Base-by-base conservation (phyloP, 2,113 vertebrate species). In the Zapus hudsonius region DNA sequence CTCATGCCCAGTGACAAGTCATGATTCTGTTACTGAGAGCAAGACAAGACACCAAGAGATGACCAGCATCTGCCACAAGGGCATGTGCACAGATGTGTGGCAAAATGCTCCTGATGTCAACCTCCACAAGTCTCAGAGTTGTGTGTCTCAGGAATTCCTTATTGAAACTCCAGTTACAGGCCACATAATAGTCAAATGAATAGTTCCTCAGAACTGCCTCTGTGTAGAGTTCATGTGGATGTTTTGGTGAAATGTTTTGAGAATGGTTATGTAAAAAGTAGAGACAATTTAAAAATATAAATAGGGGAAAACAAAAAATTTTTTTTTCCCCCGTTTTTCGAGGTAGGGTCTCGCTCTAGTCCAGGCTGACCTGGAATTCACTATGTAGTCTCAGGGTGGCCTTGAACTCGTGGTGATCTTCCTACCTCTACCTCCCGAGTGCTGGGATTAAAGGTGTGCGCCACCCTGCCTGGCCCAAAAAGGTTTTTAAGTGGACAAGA, bases 181-280 rank as follows among this genome's bases (percentile, higher is more conserved):
- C 44, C 38, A 12, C 12, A 0, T 72, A 3, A 16, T 59, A 64
- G 83, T 13, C 25, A 11, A 17, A 19, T 87, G n/a, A 17, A 22
- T n/a, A 70, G 67, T 79, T 80, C 19, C 11, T 69, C 23, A 61
- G 42, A 33, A 13, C 36, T 55, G 17, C 23, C 25, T 55, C 13
- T 57, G 7, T 88, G 0, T n/a, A 69, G 61, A 70, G 66, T 84
- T 75, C 74, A 81, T 31, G 11, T 31, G 55, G 47, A 5, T 57
- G 23, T 67, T 90, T 88, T 75, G 55, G 16, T 85, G 29, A 85
- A 57, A 16, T 63, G 2, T 52, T 80, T 92, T 55, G 33, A 84
- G 42, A 47, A 27, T n/a, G 44, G 63, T 93, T 88, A 38, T 5
- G 47, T 87, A 67, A 72, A 90, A 94, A 84, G 63, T 31, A 70